Conservation (phyloP, 1,140 invertebrate species). For the Goniozus legneri region DNA sequence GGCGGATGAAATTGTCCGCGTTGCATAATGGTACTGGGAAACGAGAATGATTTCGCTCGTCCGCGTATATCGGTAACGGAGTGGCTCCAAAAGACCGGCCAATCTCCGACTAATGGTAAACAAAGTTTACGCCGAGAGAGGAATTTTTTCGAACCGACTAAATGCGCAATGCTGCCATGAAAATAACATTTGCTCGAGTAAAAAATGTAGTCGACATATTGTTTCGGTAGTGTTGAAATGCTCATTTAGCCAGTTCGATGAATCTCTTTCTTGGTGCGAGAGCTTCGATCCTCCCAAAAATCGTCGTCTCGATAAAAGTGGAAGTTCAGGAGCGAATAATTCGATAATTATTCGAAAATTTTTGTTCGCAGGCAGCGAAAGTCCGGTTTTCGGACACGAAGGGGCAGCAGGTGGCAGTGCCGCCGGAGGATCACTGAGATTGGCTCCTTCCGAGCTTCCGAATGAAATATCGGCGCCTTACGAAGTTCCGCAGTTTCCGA, state of each 20-base stretch:
- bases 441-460: slow-evolving; percentile 59
- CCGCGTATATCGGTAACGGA: slow-evolving; percentile 26
- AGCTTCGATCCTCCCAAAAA: too few relatives aligned
- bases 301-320: not conserved
- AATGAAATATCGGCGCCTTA: slow-evolving; percentile 93
- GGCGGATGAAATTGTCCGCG: not conserved
- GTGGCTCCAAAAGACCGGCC: slow-evolving; percentile 33
- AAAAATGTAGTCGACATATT: not conserved
- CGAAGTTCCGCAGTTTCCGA: slow-evolving; percentile 94
- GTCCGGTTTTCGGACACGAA: slow-evolving; percentile 45
- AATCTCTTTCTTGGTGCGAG: too few relatives aligned
- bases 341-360: not conserved
- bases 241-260: too few relatives aligned
- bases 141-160: not conserved
- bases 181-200: not conserved
- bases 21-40: slow-evolving; percentile 28
- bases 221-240: too few relatives aligned
- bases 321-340: not conserved
- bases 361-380: slow-evolving; percentile 47
- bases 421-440: slow-evolving; percentile 23
- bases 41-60: slow-evolving; percentile 25
- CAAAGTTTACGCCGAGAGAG: not conserved
- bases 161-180: not conserved
- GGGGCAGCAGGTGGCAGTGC: slow-evolving; percentile 21
- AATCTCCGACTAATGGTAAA: slow-evolving; percentile 27